Percentiles rank a stretch among this genome's conserved stretches.
Evolutionary conservation across 2,797 vertebrate species (phyloP).

Genomic region (Kryptolebias ocellatus): DNA sequence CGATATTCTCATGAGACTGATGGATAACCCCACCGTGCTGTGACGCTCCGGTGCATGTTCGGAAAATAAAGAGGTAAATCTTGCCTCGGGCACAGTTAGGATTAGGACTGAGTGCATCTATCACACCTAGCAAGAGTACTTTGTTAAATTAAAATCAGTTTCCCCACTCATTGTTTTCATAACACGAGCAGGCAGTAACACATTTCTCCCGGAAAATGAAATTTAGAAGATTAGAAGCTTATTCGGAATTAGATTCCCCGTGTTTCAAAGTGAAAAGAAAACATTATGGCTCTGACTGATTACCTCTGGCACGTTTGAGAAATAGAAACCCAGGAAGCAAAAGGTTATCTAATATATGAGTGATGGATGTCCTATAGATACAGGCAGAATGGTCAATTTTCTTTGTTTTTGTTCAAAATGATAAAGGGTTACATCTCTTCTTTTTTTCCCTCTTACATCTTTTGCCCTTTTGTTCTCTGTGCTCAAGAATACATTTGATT

Average conservation of each 20-base stretch:
- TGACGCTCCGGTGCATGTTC: slow-evolving; percentile 60
- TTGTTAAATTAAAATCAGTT: slow-evolving; percentile 71
- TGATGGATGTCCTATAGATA: slow-evolving; percentile 48
- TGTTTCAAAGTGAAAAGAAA: slow-evolving; percentile 55
- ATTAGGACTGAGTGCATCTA: slow-evolving; percentile 76
- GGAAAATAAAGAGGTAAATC: slow-evolving; percentile 73
- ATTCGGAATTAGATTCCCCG: slow-evolving; percentile 56
- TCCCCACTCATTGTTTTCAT: slow-evolving; percentile 63
- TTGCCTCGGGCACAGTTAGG: slow-evolving; percentile 76
- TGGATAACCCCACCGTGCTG: slow-evolving; percentile 45
- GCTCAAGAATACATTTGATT: slow-evolving; percentile 25
- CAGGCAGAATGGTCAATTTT: slow-evolving; percentile 45
- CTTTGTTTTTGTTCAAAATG: slow-evolving; percentile 46
- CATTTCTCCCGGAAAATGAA: slow-evolving; percentile 66
- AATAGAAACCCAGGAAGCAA: slow-evolving; percentile 37
- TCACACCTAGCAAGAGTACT: slow-evolving; percentile 66
- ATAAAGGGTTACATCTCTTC: slow-evolving; percentile 35
- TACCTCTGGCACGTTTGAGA: slow-evolving; percentile 27
- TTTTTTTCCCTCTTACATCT: slow-evolving; percentile 5
- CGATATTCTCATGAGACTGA: slow-evolving; percentile 62
- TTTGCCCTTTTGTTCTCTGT: slow-evolving; percentile 22
- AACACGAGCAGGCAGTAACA: slow-evolving; percentile 54
- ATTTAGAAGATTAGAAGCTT: slow-evolving; percentile 71
- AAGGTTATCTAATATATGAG: slow-evolving; percentile 59
- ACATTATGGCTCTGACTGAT: slow-evolving; percentile 21